These are phyloP conservation scores for Halichondria panicea DNA, from an alignment of 37 sponge, comb jelly and placozoan genomes.

Conservation along the genomic window DNA sequence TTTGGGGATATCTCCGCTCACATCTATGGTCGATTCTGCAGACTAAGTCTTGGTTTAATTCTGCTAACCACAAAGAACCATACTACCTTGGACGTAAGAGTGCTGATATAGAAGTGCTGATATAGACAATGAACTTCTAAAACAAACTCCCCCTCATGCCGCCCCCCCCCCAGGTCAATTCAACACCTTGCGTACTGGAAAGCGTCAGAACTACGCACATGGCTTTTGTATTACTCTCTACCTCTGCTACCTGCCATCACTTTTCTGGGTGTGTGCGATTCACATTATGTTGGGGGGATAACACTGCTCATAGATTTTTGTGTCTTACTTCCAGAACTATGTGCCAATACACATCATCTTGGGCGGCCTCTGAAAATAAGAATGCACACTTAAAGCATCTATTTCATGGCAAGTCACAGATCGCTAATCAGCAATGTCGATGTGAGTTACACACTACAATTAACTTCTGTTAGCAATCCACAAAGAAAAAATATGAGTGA, in stretches of 20 bases:
- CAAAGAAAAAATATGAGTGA: not conserved
- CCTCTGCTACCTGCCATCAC: constrained; percentile 8
- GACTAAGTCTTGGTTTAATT: constrained; percentile 19
- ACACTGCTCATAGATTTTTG: constrained; percentile 27
- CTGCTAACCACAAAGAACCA: constrained; percentile 4
- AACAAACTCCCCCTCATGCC: no score
- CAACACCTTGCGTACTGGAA: constrained; percentile 16
- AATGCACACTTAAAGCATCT: constrained; percentile 21
- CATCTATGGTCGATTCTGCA: not conserved
- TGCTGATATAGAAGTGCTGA: no score
- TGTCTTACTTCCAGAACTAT: constrained; percentile 28
- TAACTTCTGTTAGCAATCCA: not conserved
- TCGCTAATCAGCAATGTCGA: constrained; percentile 30
- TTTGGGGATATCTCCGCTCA: constrained; percentile 14
- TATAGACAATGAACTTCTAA: no score
- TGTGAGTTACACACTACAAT: constrained; percentile 18
- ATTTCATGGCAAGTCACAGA: constrained; percentile 16
- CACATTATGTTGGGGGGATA: constrained; percentile 21
- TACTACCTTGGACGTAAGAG: no score
- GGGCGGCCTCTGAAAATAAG: constrained; percentile 24
- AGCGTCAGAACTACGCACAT: no score
- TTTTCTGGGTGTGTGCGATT: constrained; percentile 38
- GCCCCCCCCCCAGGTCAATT: constrained; percentile 1
- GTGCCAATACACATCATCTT: constrained; percentile 12
- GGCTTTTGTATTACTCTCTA: no score